Percentiles rank a stretch among this genome's conserved stretches.
These are phyloP conservation scores for Azemiops feae DNA, from an alignment of 2,113 vertebrate species.

Conservation along the genomic window DNA sequence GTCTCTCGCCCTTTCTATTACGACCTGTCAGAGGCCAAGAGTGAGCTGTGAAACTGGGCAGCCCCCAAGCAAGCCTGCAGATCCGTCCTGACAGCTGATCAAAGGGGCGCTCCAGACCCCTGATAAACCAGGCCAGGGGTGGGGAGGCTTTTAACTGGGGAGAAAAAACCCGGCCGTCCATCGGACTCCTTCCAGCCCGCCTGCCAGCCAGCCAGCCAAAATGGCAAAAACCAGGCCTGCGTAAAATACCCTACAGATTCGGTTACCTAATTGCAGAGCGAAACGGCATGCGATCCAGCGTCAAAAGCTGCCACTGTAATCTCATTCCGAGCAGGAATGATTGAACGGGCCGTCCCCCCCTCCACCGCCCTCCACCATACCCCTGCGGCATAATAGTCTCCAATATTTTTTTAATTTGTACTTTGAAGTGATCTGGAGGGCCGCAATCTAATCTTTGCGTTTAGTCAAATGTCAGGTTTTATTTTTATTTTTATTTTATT, in stretches of 20 bases:
- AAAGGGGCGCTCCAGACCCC: slow-evolving; percentile 82
- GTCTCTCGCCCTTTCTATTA: slow-evolving; percentile 88
- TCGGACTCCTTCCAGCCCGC: slow-evolving; percentile 66
- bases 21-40: slow-evolving; percentile 83
- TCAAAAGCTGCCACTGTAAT: slow-evolving; percentile 70
- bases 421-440: slow-evolving; percentile 70
- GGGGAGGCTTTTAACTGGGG: slow-evolving; percentile 79
- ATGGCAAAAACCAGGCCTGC: slow-evolving; percentile 73
- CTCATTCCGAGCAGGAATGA: slow-evolving; percentile 68
- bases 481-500: slow-evolving; percentile 16
- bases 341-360: slow-evolving; percentile 62
- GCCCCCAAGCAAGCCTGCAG: slow-evolving; percentile 72
- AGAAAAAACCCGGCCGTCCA: slow-evolving; percentile 57
- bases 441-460: slow-evolving; percentile 64
- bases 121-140: slow-evolving; percentile 81
- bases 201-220: slow-evolving; percentile 45
- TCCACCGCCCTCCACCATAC: slow-evolving; percentile 66
- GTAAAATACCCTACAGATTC: slow-evolving; percentile 62
- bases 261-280: slow-evolving; percentile 72
- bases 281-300: slow-evolving; percentile 72
- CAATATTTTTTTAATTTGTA: slow-evolving; percentile 67
- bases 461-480: slow-evolving; percentile 46
- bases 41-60: slow-evolving; percentile 84
- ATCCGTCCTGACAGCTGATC: slow-evolving; percentile 92
- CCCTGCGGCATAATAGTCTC: slow-evolving; percentile 65